Evolutionary conservation across 1,140 invertebrate species (phyloP), one percentile per base, ranked within the genome.

Genomic region (Micrasema minimum): DNA sequence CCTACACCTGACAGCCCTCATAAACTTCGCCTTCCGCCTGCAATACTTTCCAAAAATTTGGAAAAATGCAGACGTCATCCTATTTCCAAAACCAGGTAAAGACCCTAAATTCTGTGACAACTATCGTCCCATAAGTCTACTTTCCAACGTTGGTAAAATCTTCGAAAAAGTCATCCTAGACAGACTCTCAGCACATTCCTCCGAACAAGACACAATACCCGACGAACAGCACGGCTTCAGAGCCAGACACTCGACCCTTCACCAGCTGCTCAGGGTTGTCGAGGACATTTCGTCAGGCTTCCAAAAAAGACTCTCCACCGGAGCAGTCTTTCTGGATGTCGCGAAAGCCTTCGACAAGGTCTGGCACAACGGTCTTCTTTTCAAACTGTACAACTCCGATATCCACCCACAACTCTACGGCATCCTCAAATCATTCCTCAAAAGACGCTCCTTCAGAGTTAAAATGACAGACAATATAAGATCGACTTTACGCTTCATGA

Each of bases 221-320:
- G 22, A 66, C 16, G 64, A 66, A 20, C 64, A 66, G 35, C 64
- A 66, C 45, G 45, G 43, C 16, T 66, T 66, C 45, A 48, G 64
- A 50, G 11, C 41, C 20, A 35, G n/a, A n/a, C 61, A 64, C 16
- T 48, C 41, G 2, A 66, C 64, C 23, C 26, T 26, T 16, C 64
- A 66, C 22, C 64, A 66, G 14, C 64, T 66, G 1, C 64, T 66
- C 41, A 48, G 64, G 45, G 61, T 64, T 9, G 16, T 37, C 11
- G 61, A 64, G 11, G 2, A 2, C 38, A 64, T 64, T 11, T 10
- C 6, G 9, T 2, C 48, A 14, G 61, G 61, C 18, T 48, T 64
- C 38, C 23, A 37, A 7, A 11, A 38, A 11, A 12, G 2, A 7
- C n/a, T 22, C 4, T 43, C 16, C 2, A 41, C 57, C 26, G 57